These are phyloP conservation scores for Metalampra italica DNA, from an alignment of 2,888 invertebrate genomes.

Conservation along the genomic window DNA sequence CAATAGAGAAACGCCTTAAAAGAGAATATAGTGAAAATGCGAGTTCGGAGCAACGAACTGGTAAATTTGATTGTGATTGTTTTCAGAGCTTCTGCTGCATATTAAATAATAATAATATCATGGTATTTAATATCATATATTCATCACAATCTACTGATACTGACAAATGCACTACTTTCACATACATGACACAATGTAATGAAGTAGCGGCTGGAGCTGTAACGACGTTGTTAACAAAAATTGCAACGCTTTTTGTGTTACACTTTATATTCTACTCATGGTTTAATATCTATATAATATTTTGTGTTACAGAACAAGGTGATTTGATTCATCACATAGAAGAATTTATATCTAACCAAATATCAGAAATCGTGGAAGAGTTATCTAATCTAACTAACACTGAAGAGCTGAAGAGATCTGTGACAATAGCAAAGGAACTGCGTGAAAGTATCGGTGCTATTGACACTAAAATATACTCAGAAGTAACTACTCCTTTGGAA, in stretches of 20 bases:
- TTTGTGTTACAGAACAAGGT: conserved; percentile 11
- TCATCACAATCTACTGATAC: neutral
- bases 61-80: neutral
- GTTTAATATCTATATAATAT: neutral
- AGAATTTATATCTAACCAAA: conserved; percentile 26
- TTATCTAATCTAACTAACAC: conserved; percentile 20
- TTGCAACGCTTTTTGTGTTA: neutral
- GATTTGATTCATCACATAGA: conserved; percentile 28
- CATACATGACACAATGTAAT: neutral
- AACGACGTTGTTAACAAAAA: neutral
- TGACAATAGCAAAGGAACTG: conserved; percentile 22
- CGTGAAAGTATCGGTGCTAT: conserved; percentile 17
- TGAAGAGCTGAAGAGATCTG: conserved; percentile 26
- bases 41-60: neutral
- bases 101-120: neutral
- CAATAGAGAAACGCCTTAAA: neutral
- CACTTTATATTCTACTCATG: neutral
- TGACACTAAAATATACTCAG: conserved; percentile 12
- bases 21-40: neutral
- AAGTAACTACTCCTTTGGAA: conserved; percentile 6
- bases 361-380: conserved; percentile 21
- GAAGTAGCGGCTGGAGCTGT: neutral
- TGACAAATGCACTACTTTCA: neutral
- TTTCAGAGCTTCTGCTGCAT: neutral
- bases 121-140: neutral